phyloP scores from a whole-genome alignment of 1,140 invertebrate species.

The Acromyrmex echinatior region DNA sequence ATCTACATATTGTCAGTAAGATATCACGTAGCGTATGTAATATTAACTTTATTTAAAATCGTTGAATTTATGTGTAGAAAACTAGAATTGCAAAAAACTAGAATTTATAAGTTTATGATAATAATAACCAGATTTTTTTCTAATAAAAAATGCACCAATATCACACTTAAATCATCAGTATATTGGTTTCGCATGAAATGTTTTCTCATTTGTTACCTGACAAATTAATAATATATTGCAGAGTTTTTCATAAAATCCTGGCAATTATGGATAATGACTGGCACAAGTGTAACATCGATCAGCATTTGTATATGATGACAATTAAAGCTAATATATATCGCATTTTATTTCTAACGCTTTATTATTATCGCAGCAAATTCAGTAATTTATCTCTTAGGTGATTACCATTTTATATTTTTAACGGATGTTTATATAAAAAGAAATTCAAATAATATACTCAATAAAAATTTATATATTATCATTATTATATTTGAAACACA shows the following conservation, averaged over 20 bases:
- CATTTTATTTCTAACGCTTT: background rate
- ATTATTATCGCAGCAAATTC: background rate
- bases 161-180: no score
- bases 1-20: background rate
- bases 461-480: no score
- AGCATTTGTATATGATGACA: background rate
- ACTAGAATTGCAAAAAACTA: background rate
- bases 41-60: background rate
- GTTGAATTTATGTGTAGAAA: background rate
- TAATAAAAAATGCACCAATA: no score
- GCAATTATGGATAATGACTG: background rate
- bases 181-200: background rate
- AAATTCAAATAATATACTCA: no score
- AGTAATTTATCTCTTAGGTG: background rate
- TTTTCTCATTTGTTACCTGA: background rate
- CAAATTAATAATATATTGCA: background rate
- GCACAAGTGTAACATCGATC: background rate
- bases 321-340: slow-evolving; percentile 12
- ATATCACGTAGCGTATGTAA: background rate
- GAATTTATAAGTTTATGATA: background rate
- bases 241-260: background rate
- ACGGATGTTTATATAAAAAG: background rate
- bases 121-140: no score
- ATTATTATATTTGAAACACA: background rate
- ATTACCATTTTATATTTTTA: background rate